Percentiles rank a stretch among this genome's conserved stretches.
phyloP scores from a whole-genome alignment of 1,140 invertebrate species.

The Himalopsyche phryganea region DNA sequence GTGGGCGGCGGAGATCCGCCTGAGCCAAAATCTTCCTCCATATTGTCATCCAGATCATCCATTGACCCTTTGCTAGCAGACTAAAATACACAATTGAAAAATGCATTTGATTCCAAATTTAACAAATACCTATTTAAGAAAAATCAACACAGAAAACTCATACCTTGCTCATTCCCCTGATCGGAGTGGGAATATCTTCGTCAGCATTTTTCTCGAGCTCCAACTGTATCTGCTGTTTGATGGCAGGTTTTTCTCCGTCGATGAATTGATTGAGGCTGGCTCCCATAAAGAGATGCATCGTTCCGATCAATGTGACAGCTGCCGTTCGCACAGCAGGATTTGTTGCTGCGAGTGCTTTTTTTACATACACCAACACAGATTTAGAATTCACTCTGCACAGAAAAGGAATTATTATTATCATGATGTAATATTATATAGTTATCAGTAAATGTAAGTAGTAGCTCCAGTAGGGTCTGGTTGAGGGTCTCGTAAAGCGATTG shows the following conservation, averaged over 20 bases:
- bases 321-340: slow-evolving; percentile 79
- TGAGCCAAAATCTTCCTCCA: slow-evolving; percentile 54
- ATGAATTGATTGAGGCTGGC: slow-evolving; percentile 72
- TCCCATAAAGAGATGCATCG: slow-evolving; percentile 80
- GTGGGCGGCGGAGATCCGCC: slow-evolving; percentile 50
- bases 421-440: background rate
- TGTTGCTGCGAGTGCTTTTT: slow-evolving; percentile 78
- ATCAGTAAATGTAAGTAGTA: background rate
- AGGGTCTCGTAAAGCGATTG: no score
- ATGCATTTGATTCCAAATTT: background rate
- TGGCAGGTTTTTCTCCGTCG: slow-evolving; percentile 80
- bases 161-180: slow-evolving; percentile 50
- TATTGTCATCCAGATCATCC: slow-evolving; percentile 51
- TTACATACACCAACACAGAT: slow-evolving; percentile 72
- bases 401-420: background rate
- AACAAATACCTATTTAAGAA: no score
- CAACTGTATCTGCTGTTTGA: slow-evolving; percentile 81
- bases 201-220: slow-evolving; percentile 82
- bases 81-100: slow-evolving; percentile 33
- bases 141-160: background rate
- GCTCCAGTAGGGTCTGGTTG: no score
- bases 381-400: slow-evolving; percentile 72
- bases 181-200: slow-evolving; percentile 67
- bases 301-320: slow-evolving; percentile 63
- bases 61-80: slow-evolving; percentile 50